phyloP scores from a whole-genome alignment of 2,888 invertebrate species.

The Tachina grossa region DNA sequence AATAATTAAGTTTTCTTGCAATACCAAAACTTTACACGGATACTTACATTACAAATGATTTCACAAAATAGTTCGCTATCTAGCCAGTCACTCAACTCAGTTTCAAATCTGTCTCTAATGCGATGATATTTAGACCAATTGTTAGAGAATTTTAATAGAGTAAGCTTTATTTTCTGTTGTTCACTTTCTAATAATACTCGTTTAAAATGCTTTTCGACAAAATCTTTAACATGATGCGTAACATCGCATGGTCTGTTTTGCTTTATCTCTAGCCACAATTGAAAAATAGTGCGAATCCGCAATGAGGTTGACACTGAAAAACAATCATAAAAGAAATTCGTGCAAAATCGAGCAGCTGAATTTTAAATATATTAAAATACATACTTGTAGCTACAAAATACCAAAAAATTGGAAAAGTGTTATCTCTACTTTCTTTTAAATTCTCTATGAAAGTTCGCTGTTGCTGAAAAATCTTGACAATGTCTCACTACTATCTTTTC shows the following conservation, averaged over 20 bases:
- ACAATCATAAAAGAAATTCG: neutral
- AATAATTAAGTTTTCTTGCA: neutral
- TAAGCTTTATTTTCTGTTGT: neutral
- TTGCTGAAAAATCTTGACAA: neutral
- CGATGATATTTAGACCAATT: neutral
- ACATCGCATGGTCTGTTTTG: neutral
- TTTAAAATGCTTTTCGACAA: neutral
- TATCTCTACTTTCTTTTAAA: neutral
- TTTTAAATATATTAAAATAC: neutral
- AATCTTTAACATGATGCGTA: neutral
- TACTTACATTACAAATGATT: neutral
- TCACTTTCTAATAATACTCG: neutral
- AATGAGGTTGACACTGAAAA: neutral
- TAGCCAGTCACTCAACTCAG: conserved; percentile 1
- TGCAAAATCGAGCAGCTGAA: neutral
- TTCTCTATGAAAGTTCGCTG: too few species aligned
- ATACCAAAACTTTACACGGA: too few species aligned
- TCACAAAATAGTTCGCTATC: neutral
- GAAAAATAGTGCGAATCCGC: neutral
- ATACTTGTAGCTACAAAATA: neutral
- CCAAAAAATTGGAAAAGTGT: neutral
- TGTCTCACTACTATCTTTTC: neutral
- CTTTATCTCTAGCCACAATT: neutral
- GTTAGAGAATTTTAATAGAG: neutral
- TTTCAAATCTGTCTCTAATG: neutral